A percentile compares a stretch with the other conserved stretches of the same genome.
Conservation (phyloP, 1,140 invertebrate genomes). For the Leptinotarsa defecta region DNA sequence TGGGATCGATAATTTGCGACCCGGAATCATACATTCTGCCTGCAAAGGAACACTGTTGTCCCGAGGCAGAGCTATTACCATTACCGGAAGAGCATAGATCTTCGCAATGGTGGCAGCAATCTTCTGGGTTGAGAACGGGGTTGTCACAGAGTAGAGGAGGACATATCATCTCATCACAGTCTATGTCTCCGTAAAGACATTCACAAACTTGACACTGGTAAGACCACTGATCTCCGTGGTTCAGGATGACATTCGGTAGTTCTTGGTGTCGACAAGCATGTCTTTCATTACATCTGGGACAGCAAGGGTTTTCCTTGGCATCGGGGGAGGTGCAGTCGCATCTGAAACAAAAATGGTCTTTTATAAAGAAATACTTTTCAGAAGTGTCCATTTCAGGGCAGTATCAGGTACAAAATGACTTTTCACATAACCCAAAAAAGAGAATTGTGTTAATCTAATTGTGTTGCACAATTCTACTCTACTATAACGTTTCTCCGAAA, state of each 20-base stretch:
- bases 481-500: too few species aligned
- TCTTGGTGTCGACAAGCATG: slow-evolving; percentile 79
- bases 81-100: slow-evolving; percentile 60
- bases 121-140: slow-evolving; percentile 65
- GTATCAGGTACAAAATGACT: too few species aligned
- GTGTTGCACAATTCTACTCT: too few species aligned
- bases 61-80: slow-evolving; percentile 37
- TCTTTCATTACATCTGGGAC: slow-evolving; percentile 75
- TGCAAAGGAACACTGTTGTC: slow-evolving; percentile 64
- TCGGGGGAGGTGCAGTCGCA: slow-evolving; percentile 67
- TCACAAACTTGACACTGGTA: slow-evolving; percentile 90
- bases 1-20: slow-evolving; percentile 61
- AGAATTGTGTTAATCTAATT: too few species aligned
- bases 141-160: slow-evolving; percentile 72
- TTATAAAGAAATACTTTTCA: too few species aligned
- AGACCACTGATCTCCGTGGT: slow-evolving; percentile 83
- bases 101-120: slow-evolving; percentile 75
- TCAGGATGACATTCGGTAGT: slow-evolving; percentile 72
- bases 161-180: slow-evolving; percentile 88
- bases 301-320: slow-evolving; percentile 68
- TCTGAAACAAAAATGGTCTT: not conserved
- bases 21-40: slow-evolving; percentile 66
- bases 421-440: too few species aligned
- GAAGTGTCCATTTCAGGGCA: too few species aligned
- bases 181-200: slow-evolving; percentile 84